Percentiles rank a stretch among this genome's conserved stretches.
phyloP scores from a whole-genome alignment of 2,888 invertebrate genomes.

The Tineola bisselliella region DNA sequence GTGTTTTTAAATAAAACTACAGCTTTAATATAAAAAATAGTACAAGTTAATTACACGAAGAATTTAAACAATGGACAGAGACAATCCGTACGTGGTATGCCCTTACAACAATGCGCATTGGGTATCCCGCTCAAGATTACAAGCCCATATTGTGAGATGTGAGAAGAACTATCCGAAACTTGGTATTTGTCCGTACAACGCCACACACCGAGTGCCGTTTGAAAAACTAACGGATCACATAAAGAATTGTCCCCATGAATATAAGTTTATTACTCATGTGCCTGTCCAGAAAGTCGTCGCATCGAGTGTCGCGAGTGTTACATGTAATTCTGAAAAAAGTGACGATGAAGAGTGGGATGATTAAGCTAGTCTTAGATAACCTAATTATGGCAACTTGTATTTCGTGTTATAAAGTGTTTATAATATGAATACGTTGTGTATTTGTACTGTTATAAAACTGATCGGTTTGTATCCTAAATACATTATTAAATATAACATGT shows the following conservation, averaged over 20 bases:
- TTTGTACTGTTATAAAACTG: no score
- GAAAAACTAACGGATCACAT: conserved; percentile 35
- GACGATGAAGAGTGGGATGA: no score
- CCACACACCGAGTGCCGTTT: conserved; percentile 54
- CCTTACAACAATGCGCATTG: conserved; percentile 64
- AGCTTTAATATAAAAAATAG: no score
- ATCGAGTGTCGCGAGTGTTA: neutral
- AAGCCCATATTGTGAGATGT: conserved; percentile 67
- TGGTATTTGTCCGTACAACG: conserved; percentile 65
- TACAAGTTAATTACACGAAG: no score
- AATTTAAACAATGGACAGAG: neutral
- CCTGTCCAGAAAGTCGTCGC: neutral
- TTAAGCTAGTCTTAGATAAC: no score
- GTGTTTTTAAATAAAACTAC: no score
- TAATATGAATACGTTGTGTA: no score
- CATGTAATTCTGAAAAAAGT: no score
- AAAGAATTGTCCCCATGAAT: conserved; percentile 22
- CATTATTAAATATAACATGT: no score
- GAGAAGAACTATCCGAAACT: conserved; percentile 44
- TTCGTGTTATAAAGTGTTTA: no score
- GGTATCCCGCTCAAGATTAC: conserved; percentile 57
- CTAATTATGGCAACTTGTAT: no score
- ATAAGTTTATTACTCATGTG: neutral
- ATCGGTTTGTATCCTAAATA: no score
- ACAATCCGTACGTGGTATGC: conserved; percentile 49